Evolutionary conservation across 37 sponge, comb jelly and placozoan genomes (phyloP).

Genomic region (Hexactinellida sp.): DNA sequence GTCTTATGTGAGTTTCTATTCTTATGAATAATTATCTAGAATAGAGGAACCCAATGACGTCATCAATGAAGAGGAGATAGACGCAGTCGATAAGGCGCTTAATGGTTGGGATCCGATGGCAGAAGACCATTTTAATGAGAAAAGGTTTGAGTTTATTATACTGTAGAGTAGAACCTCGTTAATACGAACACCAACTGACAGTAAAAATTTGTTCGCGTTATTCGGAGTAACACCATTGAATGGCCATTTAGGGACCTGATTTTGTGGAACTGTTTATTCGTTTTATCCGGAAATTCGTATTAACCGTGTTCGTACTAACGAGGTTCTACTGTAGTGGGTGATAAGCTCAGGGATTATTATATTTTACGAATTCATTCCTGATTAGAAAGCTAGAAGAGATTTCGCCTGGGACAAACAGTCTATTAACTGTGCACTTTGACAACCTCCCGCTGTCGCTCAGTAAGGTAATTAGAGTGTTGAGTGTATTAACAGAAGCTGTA

Average conservation of each 20-base stretch:
- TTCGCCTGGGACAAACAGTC: not conserved
- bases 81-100: not conserved
- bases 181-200: too few relatives aligned
- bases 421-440: not conserved
- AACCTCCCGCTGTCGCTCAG: not conserved
- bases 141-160: not conserved
- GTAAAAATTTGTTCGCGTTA: too few relatives aligned
- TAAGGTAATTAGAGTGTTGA: not conserved
- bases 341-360: not conserved
- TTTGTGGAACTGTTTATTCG: too few relatives aligned
- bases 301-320: too few relatives aligned
- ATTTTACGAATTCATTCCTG: not conserved
- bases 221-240: too few relatives aligned
- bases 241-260: too few relatives aligned
- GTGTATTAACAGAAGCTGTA: too few relatives aligned
- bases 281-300: too few relatives aligned
- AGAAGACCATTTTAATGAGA: conserved; percentile 1
- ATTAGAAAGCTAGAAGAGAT: not conserved
- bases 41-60: not conserved
- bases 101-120: conserved; percentile 8
- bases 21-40: too few relatives aligned
- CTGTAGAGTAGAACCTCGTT: too few relatives aligned
- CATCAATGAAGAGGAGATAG: not conserved
- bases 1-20: not conserved
- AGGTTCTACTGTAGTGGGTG: too few relatives aligned